Base-by-base conservation (phyloP, 2,797 vertebrate species). In the Austrolebias charrua region DNA sequence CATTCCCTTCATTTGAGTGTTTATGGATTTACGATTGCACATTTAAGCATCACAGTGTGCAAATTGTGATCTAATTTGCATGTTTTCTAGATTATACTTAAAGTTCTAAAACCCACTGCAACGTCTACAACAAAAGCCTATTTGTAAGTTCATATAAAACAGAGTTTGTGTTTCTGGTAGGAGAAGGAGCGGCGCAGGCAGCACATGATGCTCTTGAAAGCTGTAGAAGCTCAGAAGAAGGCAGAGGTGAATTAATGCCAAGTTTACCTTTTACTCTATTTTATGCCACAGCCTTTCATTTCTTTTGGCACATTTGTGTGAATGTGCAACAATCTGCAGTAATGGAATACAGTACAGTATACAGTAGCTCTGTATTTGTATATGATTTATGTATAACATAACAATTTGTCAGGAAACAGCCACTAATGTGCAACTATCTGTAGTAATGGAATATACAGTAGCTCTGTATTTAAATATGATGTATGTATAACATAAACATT, bases 191-290 rank as follows among this genome's bases (percentile, higher is more conserved):
- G 96, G 79, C 93, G 95, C 60, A 90, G 94, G 60, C 96, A 99
- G 71, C 96, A 99, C 72, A 93, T 96, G 93, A 95, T 97, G 94
- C 92, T 99, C 52, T 93, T 96, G 93, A 98, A 96, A 91, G 95
- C 95, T 56, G 93, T 98, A 88, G 96, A 99, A 75, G 94, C 96
- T 43, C 94, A 95, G 65, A 99, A 96, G 81, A 98, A 95, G 86
- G 95, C 94, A 49, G 95, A 98, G 92, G 97, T 98, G 86, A 84
- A 93, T 63, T 45, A 40, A 60, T 55, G 19, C 58, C 4, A 6
- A 2, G 13, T 44, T 16, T 50, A 7, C 10, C 28, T n/a, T 47
- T 6, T 24, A 3, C 11, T 43, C 6, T n/a, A 12, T 52, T 43
- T 60, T 48, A 28, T 24, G 24, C 24, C 24, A 24, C 24, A 24